These are phyloP conservation scores for Reticulitermes lucifugus DNA, from an alignment of 2,888 invertebrate genomes.

Conservation along the genomic window DNA sequence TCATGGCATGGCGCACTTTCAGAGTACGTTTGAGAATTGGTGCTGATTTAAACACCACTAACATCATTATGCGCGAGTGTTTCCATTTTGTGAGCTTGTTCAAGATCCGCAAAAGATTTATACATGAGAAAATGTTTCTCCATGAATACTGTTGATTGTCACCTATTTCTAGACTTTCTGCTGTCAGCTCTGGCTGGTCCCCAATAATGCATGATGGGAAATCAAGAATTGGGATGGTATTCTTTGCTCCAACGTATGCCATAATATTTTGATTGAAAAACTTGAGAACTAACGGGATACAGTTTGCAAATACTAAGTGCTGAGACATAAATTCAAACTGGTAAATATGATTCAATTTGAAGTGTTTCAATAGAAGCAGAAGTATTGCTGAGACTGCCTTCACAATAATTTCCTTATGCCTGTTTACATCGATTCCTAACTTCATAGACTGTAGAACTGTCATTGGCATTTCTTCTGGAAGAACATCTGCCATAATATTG, in stretches of 20 bases:
- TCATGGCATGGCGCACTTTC: slow-evolving; percentile 95
- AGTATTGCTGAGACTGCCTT: slow-evolving; percentile 94
- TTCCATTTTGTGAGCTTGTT: slow-evolving; percentile 99
- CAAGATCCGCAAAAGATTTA: slow-evolving; percentile 93
- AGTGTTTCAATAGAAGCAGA: slow-evolving; percentile 93
- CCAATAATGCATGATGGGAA: slow-evolving; percentile 97
- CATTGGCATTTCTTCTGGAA: slow-evolving; percentile 98
- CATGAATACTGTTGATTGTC: slow-evolving; percentile 91
- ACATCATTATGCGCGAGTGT: slow-evolving; percentile 99
- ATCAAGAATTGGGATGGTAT: slow-evolving; percentile 92
- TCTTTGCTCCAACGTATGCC: slow-evolving; percentile 94
- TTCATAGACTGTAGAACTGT: slow-evolving; percentile 95
- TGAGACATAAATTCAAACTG: slow-evolving; percentile 99
- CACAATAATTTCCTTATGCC: slow-evolving; percentile 98
- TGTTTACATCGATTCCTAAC: slow-evolving; percentile 95
- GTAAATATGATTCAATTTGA: slow-evolving; percentile 96
- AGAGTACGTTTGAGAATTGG: slow-evolving; percentile 97
- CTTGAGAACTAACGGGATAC: slow-evolving; percentile 96
- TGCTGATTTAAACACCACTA: slow-evolving; percentile 99
- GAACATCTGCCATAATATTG: slow-evolving; percentile 97
- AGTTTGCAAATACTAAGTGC: slow-evolving; percentile 97
- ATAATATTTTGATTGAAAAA: slow-evolving; percentile 99
- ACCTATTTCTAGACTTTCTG: slow-evolving; percentile 89
- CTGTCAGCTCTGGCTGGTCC: slow-evolving; percentile 92
- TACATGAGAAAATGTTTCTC: slow-evolving; percentile 98